Evolutionary conservation across 2,888 invertebrate genomes (phyloP).

Genomic region (Calameuta idolon): DNA sequence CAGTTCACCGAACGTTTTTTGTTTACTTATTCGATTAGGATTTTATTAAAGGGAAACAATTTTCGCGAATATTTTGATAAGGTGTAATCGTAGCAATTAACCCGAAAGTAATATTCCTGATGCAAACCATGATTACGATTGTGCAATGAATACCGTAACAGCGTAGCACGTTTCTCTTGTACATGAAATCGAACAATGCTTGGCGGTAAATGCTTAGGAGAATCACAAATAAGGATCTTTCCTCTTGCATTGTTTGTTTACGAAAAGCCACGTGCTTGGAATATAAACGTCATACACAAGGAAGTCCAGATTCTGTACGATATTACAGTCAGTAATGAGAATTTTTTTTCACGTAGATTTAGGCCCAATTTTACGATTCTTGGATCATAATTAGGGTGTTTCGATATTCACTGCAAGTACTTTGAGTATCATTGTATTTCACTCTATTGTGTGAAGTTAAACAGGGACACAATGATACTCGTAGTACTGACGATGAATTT

Average conservation of each 20-base stretch:
- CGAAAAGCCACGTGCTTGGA: background rate
- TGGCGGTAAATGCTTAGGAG: background rate
- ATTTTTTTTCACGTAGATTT: too few species aligned
- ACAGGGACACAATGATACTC: too few species aligned
- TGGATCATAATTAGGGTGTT: too few species aligned
- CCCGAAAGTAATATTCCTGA: background rate
- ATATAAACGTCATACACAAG: background rate
- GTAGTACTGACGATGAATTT: too few species aligned
- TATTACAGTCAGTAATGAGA: too few species aligned
- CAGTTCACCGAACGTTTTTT: background rate
- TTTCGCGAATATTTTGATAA: background rate
- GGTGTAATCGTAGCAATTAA: background rate
- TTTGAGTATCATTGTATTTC: too few species aligned
- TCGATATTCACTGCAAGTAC: too few species aligned
- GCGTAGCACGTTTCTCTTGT: slow-evolving; percentile 14
- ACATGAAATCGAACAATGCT: slow-evolving; percentile 16
- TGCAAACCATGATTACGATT: background rate
- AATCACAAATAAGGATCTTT: slow-evolving; percentile 8
- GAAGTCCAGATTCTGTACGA: background rate
- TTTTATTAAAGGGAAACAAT: background rate
- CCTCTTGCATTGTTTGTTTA: background rate
- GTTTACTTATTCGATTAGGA: background rate
- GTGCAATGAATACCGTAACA: background rate
- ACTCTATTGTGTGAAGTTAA: too few species aligned
- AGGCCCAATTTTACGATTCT: too few species aligned